Percentiles rank a stretch among this genome's conserved stretches.
Conservation (phyloP, 2,888 invertebrate genomes). For the Rhagonycha fulva region DNA sequence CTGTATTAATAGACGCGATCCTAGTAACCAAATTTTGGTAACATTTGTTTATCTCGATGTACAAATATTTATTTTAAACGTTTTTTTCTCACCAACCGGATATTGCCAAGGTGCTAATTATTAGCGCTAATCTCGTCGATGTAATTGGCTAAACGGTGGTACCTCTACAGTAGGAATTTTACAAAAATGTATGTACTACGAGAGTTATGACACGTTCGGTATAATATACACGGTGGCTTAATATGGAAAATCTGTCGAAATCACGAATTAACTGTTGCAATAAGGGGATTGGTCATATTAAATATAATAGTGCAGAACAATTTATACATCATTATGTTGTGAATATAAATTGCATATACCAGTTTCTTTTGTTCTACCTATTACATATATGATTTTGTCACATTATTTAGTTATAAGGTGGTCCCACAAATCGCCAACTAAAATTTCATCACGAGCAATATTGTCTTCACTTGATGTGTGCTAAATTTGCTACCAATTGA, state of each 20-base stretch:
- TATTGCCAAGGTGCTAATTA: background rate
- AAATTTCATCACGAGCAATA: background rate
- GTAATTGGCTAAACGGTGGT: background rate
- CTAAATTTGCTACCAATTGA: background rate
- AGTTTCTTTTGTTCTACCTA: background rate
- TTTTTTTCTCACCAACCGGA: background rate
- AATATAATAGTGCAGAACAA: conserved; percentile 21
- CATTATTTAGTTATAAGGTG: background rate
- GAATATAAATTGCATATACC: conserved; percentile 20
- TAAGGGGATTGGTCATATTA: conserved; percentile 24
- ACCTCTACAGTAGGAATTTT: background rate
- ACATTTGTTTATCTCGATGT: background rate
- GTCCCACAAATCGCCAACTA: background rate
- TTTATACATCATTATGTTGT: conserved; percentile 18
- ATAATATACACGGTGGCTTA: conserved; percentile 5
- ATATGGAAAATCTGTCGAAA: conserved; percentile 25
- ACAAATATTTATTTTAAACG: background rate
- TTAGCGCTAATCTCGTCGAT: background rate
- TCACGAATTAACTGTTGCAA: conserved; percentile 26
- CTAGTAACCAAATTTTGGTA: background rate
- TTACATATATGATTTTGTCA: background rate
- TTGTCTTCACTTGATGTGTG: background rate
- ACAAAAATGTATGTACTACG: background rate
- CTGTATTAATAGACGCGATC: background rate
- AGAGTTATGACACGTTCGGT: background rate